Percentiles rank a stretch among this genome's conserved stretches.
phyloP scores from a whole-genome alignment of 2,888 invertebrate genomes.

The Temnothorax ravouxi region DNA sequence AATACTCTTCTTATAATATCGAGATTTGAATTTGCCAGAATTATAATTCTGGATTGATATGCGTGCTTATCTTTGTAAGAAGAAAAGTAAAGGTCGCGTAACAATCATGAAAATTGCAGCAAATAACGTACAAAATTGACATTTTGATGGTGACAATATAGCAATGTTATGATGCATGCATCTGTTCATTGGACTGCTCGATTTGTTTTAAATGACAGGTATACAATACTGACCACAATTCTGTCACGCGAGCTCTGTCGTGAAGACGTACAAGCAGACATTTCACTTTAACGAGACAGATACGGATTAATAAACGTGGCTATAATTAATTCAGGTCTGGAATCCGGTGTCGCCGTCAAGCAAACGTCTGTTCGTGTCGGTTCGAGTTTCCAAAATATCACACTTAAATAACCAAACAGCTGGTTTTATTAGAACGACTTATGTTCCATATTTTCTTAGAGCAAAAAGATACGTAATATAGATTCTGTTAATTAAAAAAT shows the following conservation, averaged over 20 bases:
- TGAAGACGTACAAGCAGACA: neutral
- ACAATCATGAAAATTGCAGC: neutral
- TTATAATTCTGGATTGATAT: neutral
- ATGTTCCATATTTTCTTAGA: neutral
- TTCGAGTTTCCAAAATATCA: neutral
- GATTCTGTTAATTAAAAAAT: conserved; percentile 1
- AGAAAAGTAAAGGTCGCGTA: neutral
- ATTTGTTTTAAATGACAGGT: conserved; percentile 59
- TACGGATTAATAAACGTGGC: conserved; percentile 32
- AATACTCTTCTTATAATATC: neutral
- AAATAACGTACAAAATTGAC: neutral
- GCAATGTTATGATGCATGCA: conserved; percentile 1
- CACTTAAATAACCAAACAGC: neutral
- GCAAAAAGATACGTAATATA: neutral
- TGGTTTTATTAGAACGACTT: neutral
- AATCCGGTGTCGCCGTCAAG: neutral
- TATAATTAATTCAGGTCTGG: conserved; percentile 34
- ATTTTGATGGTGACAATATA: neutral
- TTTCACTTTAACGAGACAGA: conserved; percentile 11
- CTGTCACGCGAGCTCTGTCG: conserved; percentile 41
- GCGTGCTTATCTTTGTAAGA: neutral
- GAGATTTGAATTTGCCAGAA: neutral
- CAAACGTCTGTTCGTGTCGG: conserved; percentile 7
- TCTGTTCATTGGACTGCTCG: conserved; percentile 38
- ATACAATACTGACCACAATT: conserved; percentile 66